Base-by-base conservation (phyloP, 2,888 invertebrate genomes). In the Chaetogeoica ovagalla region DNA sequence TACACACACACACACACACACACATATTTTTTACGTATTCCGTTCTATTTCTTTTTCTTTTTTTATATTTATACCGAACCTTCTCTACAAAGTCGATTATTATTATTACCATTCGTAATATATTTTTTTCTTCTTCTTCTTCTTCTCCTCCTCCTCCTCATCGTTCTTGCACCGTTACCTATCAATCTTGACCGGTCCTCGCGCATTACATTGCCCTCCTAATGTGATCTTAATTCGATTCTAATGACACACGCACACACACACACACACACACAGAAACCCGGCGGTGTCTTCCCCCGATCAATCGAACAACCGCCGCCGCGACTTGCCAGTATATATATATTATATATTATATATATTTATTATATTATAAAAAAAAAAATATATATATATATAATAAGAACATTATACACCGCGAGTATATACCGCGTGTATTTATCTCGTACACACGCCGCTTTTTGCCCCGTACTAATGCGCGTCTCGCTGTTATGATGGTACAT, bases 191-290 rank as follows among this genome's bases (percentile, higher is more conserved):
- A 79, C 77, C 77, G 77, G 77, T 70, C 70, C 70, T 79, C 62
- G 77, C 77, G 30, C 30, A 30, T 30, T 30, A 30, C 4, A 55
- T 79, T 21, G 77, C 77, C 30, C 52, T 79, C 77, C 77, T 79
- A 79, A 79, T 79, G 77, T 79, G 77, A 79, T 79, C 77, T 79
- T 79, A 79, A 79, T 79, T 79, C 70, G 77, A 79, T 79, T 79
- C 77, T 79, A 79, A 79, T 79, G 77, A 79, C 77, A 79, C 70
- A 79, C 77, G 63, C 70, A 70, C 69, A 19, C 55, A 52, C 52
- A 52, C 52, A 52, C 52, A 52, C 52, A 52, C 70, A 79, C 77
- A 70, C 70, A 70, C 69, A 19, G 11, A 52, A 9, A 52, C 52
- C 55, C 75, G 77, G 70, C 77, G 77, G 70, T 63, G 62, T 79